These are phyloP conservation scores for Orientallactaga bullata DNA, from an alignment of 2,113 vertebrate genomes.

Conservation along the genomic window DNA sequence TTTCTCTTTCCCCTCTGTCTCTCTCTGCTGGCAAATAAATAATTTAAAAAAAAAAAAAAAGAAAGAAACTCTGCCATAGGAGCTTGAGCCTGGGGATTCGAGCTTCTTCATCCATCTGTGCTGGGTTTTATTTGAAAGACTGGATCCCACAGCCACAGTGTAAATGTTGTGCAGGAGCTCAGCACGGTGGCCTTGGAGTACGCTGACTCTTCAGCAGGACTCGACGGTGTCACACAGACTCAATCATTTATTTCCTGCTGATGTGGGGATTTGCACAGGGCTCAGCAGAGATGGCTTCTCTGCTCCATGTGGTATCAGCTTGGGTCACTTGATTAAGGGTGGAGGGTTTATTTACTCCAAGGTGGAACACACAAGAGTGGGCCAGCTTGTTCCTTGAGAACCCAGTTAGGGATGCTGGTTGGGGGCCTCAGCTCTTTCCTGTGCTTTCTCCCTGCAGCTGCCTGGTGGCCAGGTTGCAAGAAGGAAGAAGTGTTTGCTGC, in stretches of 20 bases:
- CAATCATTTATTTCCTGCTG: not conserved
- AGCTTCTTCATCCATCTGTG: not conserved
- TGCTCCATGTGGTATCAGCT: not conserved
- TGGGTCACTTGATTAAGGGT: not conserved
- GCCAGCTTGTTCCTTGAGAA: no score
- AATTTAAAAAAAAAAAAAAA: no score
- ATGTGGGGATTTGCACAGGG: not conserved
- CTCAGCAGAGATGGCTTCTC: not conserved
- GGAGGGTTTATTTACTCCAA: not conserved
- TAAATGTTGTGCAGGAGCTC: not conserved
- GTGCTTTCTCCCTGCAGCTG: not conserved
- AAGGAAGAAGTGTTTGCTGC: not conserved
- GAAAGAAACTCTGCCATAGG: not conserved
- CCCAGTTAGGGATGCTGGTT: no score
- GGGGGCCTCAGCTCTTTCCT: not conserved
- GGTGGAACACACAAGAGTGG: no score
- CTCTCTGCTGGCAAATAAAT: no score
- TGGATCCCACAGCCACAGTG: not conserved
- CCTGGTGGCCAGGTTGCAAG: not conserved
- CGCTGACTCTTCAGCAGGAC: not conserved
- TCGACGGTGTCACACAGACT: not conserved
- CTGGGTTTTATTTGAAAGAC: constrained; percentile 12
- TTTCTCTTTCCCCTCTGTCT: no score
- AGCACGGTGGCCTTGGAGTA: not conserved
- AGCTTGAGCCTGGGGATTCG: not conserved